Evolutionary conservation across 2,888 invertebrate species (phyloP).

Genomic region (Lasius platythorax): DNA sequence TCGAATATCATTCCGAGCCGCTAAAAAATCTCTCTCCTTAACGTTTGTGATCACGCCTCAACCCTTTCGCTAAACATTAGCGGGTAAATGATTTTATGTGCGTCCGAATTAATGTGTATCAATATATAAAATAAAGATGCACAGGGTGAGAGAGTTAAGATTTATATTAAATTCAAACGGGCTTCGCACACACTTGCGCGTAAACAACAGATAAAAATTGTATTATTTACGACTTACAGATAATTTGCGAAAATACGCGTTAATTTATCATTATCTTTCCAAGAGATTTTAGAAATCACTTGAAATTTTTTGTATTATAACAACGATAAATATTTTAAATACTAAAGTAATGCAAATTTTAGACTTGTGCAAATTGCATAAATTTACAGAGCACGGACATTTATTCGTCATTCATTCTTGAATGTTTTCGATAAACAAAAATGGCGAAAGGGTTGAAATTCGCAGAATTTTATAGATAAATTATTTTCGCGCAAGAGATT

Average conservation of each 20-base stretch:
- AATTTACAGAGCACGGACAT: background rate
- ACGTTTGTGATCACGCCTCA: conserved; percentile 47
- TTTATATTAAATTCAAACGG: background rate
- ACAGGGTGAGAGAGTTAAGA: background rate
- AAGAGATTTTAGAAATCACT: conserved; percentile 23
- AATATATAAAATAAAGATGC: conserved; percentile 14
- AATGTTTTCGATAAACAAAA: background rate
- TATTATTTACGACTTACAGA: background rate
- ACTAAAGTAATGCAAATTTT: background rate
- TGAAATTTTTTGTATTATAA: background rate
- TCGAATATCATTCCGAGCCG: conserved; percentile 50
- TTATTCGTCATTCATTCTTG: background rate
- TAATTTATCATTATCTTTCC: background rate
- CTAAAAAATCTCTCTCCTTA: conserved; percentile 10
- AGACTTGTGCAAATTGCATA: background rate
- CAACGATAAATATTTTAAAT: conserved; percentile 6
- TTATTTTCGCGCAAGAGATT: conserved; percentile 44
- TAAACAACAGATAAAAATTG: conserved; percentile 17
- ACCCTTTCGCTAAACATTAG: conserved; percentile 44
- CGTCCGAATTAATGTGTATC: background rate
- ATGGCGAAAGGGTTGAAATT: conserved; percentile 54
- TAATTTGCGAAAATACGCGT: conserved; percentile 22
- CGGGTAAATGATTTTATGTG: background rate
- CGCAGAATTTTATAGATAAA: conserved; percentile 38
- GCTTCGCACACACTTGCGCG: background rate